A percentile compares a stretch with the other conserved stretches of the same genome.
These are phyloP conservation scores for Pachyseris speciosa DNA, from an alignment of 64 coral and sea anemone species.

Conservation along the genomic window DNA sequence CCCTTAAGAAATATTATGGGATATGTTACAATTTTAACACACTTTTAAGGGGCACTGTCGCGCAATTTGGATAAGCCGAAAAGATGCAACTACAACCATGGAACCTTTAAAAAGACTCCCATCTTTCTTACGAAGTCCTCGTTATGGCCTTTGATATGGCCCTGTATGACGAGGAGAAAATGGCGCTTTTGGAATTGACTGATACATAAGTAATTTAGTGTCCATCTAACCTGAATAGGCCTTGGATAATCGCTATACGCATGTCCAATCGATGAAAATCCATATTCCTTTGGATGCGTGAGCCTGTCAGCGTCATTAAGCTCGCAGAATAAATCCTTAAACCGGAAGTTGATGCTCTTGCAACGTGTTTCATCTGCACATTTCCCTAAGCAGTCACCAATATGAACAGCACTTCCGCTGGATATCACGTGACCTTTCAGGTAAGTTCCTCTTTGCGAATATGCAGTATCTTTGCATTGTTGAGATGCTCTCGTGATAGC, in stretches of 20 bases:
- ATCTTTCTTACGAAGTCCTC: no score
- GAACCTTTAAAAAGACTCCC: no score
- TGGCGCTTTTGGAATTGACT: no score
- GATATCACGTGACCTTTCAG: neutral
- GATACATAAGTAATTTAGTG: no score
- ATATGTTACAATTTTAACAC: no score
- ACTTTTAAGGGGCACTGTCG: no score
- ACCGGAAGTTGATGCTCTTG: slow-evolving; percentile 11
- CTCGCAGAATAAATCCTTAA: neutral
- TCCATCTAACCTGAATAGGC: no score
- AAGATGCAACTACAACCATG: no score
- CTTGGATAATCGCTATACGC: slow-evolving; percentile 1
- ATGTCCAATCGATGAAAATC: neutral
- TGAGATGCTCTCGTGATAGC: neutral
- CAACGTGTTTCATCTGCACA: neutral
- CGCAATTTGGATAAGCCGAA: no score
- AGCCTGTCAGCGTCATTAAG: neutral
- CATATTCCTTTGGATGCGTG: neutral
- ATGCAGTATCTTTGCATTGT: neutral
- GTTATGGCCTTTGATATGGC: no score
- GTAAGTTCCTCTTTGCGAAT: neutral
- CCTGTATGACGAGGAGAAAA: no score
- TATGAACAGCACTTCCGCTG: neutral
- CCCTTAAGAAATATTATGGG: no score
- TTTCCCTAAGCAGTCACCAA: neutral